A percentile compares a stretch with the other conserved stretches of the same genome.
Evolutionary conservation across 2,888 invertebrate genomes (phyloP).

Genomic region (Drymonia ruficornis): DNA sequence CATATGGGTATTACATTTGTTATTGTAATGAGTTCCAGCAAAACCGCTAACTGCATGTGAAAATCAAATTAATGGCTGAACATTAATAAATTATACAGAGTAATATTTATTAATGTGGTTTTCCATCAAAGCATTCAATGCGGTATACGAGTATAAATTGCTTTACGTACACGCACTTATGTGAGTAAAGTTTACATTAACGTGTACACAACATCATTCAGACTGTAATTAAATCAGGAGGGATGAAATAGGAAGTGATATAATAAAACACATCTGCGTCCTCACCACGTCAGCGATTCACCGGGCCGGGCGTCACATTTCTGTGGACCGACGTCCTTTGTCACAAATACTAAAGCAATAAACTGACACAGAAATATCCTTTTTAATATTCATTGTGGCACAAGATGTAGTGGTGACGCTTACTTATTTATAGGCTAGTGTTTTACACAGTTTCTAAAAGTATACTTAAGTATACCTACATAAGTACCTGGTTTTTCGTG

Average conservation of each 20-base stretch:
- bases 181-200: slow-evolving; percentile 29
- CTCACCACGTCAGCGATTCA: slow-evolving; percentile 41
- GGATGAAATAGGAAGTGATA: slow-evolving; percentile 46
- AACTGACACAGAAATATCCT: slow-evolving; percentile 26
- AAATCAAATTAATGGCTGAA: slow-evolving; percentile 63
- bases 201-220: slow-evolving; percentile 42
- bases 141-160: slow-evolving; percentile 32
- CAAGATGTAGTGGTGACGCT: slow-evolving; percentile 19
- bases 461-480: no score
- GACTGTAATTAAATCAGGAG: slow-evolving; percentile 37
- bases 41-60: slow-evolving; percentile 60
- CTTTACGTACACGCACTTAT: slow-evolving; percentile 34
- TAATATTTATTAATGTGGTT: slow-evolving; percentile 55
- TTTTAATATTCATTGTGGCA: slow-evolving; percentile 30
- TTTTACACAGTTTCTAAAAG: slow-evolving; percentile 16
- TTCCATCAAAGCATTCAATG: slow-evolving; percentile 49
- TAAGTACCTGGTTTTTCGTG: not conserved
- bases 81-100: slow-evolving; percentile 54
- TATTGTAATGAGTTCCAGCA: slow-evolving; percentile 54
- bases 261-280: slow-evolving; percentile 69
- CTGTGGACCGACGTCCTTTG: slow-evolving; percentile 12
- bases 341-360: slow-evolving; percentile 20
- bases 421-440: slow-evolving; percentile 23
- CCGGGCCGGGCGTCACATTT: slow-evolving; percentile 17
- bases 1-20: slow-evolving; percentile 42